Base-by-base conservation (phyloP, 2,113 vertebrate genomes). In the Penelope pileata region DNA sequence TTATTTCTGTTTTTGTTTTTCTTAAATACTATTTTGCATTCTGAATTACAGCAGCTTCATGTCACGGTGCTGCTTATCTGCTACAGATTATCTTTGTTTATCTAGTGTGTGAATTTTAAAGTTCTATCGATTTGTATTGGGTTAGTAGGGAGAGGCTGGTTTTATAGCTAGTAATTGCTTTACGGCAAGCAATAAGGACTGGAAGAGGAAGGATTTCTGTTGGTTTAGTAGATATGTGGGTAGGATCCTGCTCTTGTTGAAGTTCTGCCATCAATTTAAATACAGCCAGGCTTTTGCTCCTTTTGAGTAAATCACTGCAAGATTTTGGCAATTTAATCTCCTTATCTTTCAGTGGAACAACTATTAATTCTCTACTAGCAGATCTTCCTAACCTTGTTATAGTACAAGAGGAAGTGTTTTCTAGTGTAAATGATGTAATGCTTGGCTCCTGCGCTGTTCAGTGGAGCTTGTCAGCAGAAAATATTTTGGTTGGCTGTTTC, bases 401-500 rank as follows among this genome's bases (percentile, higher is more conserved):
- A 81, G n/a, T 12, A 72, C 48, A 48, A 58, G 42, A 93, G 82
- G 78, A 88, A 83, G 47, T 21, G 48, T 91, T 93, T 75, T 45
- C 64, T 90, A 73, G 51, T 2, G 1, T 26, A 19, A 51, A 40
- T 75, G 85, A 68, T 69, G 83, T 73, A 90, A 86, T n/a, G 40
- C 48, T 79, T 94, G 88, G 56, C 86, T 90, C 68, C 73, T 30
- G 64, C 0, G 5, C 53, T 86, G 60, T 53, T 95, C 56, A 47
- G 47, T 69, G 66, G 66, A 89, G 86, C 83, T 60, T 89, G 89
- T 96, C 84, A 93, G 84, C 58, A 88, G 75, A 88, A 95, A 94
- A 95, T 93, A 93, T 96, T 96, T 93, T 56, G 43, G n/a, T 94
- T 97, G 90, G 93, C 90, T 48, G n/a, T 90, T 93, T 78, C 69